Conservation (phyloP, 2,113 vertebrate genomes). For the Halcyon senegalensis region DNA sequence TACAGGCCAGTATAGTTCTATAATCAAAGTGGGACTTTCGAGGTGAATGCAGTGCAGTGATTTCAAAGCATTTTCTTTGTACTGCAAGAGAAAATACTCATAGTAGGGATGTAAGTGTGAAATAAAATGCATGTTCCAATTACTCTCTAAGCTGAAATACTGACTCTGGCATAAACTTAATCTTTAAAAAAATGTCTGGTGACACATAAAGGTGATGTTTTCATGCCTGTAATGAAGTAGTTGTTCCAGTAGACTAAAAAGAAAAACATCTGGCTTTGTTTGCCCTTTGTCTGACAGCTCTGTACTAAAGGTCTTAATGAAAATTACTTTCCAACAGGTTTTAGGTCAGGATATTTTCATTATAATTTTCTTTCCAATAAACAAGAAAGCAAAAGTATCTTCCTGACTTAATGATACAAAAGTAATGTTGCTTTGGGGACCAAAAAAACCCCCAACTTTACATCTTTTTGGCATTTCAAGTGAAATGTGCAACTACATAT, state of each 20-base stretch:
- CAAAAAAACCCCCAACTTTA: not conserved
- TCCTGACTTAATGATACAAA: not conserved
- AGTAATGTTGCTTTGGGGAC: not conserved
- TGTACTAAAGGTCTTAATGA: not conserved
- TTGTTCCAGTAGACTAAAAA: not conserved
- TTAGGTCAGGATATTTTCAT: not conserved
- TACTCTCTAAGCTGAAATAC: not conserved
- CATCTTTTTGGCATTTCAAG: not conserved
- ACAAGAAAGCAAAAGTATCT: not conserved
- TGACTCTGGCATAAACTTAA: not conserved
- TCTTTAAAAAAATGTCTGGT: not conserved
- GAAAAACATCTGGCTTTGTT: slow-evolving; percentile 8
- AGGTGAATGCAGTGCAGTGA: not conserved
- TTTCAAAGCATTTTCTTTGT: not conserved
- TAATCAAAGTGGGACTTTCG: not conserved
- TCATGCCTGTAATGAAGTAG: not conserved
- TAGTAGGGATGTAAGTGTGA: not conserved
- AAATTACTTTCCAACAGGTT: slow-evolving; percentile 5
- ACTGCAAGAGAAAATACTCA: not conserved
- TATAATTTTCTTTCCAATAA: not conserved
- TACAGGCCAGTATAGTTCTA: not conserved
- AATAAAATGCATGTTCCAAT: not conserved
- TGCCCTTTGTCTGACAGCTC: not conserved
- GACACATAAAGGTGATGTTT: not conserved
- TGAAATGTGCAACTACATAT: not conserved